These are phyloP conservation scores for Thumatha senex DNA, from an alignment of 2,888 invertebrate species.

Conservation along the genomic window DNA sequence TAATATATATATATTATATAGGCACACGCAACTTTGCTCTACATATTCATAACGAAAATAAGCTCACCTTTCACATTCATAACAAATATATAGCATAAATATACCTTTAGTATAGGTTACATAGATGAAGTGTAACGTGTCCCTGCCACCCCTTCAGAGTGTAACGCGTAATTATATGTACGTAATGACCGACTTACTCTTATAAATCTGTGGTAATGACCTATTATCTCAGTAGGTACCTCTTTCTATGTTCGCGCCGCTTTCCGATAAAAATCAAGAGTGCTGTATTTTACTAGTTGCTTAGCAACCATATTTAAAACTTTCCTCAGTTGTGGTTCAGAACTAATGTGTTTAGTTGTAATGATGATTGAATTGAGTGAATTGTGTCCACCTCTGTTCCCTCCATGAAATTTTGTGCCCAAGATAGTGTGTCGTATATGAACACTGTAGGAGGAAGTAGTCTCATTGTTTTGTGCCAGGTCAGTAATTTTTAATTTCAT, in stretches of 20 bases:
- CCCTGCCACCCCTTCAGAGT: no score
- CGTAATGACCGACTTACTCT: no score
- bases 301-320: conserved; percentile 60
- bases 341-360: conserved; percentile 39
- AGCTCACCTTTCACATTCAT: no score
- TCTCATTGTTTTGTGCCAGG: conserved; percentile 20
- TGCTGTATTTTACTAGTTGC: conserved; percentile 42
- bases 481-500: conserved; percentile 1
- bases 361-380: conserved; percentile 48
- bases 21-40: no score
- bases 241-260: not conserved
- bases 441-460: conserved; percentile 10
- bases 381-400: conserved; percentile 54
- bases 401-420: conserved; percentile 48
- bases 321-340: conserved; percentile 33
- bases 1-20: no score
- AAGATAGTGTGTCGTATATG: conserved; percentile 19
- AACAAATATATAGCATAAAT: no score
- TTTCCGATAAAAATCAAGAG: conserved; percentile 17
- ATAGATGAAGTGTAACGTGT: no score
- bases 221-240: not conserved
- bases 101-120: no score
- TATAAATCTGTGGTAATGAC: no score
- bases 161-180: no score
- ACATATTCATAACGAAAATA: no score